phyloP scores from a whole-genome alignment of 2,888 invertebrate species.

The Steinernema scapterisci region DNA sequence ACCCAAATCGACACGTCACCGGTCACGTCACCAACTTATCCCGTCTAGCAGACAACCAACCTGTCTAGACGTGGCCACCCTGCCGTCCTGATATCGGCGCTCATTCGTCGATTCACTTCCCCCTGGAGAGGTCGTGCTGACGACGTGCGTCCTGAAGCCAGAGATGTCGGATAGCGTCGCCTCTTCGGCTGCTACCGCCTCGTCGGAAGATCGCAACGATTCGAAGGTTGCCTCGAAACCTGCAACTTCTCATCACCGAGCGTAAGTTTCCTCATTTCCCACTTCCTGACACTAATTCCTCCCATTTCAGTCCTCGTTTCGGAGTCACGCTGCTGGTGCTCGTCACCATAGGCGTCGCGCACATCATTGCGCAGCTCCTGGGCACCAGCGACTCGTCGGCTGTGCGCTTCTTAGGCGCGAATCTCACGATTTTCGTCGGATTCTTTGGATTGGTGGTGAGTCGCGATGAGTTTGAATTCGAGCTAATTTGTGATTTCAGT shows the following conservation, averaged over 20 bases:
- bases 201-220: not conserved
- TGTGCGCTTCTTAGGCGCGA: not conserved
- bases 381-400: not conserved
- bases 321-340: slow-evolving; percentile 27
- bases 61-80: too few species aligned
- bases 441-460: slow-evolving; percentile 43
- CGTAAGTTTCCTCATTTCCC: not conserved
- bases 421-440: slow-evolving; percentile 14
- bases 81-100: too few species aligned
- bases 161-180: not conserved
- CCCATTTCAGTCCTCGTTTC: slow-evolving; percentile 27
- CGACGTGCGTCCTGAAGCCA: not conserved
- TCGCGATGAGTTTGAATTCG: not conserved
- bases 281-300: not conserved
- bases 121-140: not conserved
- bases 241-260: not conserved
- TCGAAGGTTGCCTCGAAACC: not conserved
- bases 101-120: too few species aligned
- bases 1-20: too few species aligned
- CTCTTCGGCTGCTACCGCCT: not conserved
- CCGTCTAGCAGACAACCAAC: too few species aligned
- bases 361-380: slow-evolving; percentile 4
- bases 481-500: slow-evolving; percentile 39
- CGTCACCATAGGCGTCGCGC: not conserved
- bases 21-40: too few species aligned